Conservation (phyloP, 2,113 vertebrate genomes). For the Cettia cetti region DNA sequence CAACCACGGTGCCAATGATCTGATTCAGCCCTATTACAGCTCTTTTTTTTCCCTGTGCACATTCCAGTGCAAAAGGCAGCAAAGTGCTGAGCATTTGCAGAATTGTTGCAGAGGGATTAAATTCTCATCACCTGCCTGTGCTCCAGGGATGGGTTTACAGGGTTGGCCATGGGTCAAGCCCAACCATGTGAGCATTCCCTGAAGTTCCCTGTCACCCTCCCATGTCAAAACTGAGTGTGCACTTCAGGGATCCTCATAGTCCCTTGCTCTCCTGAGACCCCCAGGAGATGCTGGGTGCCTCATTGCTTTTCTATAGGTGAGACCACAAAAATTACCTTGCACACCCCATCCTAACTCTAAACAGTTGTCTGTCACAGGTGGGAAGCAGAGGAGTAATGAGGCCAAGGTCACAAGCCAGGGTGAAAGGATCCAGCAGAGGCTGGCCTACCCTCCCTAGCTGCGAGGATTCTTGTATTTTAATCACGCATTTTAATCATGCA, state of each 20-base stretch:
- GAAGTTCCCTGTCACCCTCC: background rate
- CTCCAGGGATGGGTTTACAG: background rate
- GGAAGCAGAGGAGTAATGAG: background rate
- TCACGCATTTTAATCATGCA: background rate
- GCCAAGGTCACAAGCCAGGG: background rate
- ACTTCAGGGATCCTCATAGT: background rate
- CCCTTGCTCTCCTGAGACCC: background rate
- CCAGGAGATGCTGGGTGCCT: background rate
- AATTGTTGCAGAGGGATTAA: background rate
- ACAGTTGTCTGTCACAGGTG: accelerated
- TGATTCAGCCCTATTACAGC: background rate
- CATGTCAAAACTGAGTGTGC: background rate
- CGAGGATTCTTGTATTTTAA: background rate
- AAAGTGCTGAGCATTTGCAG: background rate
- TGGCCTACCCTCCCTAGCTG: background rate
- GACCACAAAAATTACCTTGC: background rate
- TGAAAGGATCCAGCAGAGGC: background rate
- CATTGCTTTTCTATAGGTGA: accelerated
- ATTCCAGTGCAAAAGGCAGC: background rate
- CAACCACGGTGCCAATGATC: background rate
- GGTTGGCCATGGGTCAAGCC: background rate
- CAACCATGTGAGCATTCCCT: accelerated
- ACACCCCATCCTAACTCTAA: background rate
- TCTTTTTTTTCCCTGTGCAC: background rate
- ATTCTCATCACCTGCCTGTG: background rate